Evolutionary conservation across 2,113 vertebrate genomes (phyloP).

Genomic region (Copsychus sechellarum): DNA sequence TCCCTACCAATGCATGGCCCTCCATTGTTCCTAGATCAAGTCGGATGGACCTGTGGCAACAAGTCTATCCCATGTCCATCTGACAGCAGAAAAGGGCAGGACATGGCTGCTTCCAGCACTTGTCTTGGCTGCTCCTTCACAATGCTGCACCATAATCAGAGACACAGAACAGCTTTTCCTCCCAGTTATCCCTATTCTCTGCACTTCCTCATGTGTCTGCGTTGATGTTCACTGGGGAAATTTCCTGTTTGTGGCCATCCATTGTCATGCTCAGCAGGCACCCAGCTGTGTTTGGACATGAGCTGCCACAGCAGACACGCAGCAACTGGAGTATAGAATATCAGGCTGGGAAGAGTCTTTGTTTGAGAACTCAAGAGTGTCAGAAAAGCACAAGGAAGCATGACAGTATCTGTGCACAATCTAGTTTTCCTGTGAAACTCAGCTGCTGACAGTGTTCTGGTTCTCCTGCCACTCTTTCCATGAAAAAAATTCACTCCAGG

Average conservation of each 20-base stretch:
- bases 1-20: background rate
- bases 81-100: background rate
- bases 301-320: no score
- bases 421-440: no score
- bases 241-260: background rate
- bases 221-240: background rate
- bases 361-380: no score
- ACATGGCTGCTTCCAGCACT: background rate
- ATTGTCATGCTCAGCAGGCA: background rate
- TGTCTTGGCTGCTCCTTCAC: background rate
- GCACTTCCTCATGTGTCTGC: fast-evolving
- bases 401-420: no score
- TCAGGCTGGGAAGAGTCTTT: background rate
- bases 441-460: no score
- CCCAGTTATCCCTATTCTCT: background rate
- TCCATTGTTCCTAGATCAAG: background rate
- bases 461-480: no score
- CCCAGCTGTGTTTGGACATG: background rate
- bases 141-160: background rate
- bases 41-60: no score
- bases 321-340: background rate
- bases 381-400: no score
- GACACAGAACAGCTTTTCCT: background rate
- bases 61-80: background rate
- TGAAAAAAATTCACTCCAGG: no score